A percentile compares a stretch with the other conserved stretches of the same genome.
Evolutionary conservation across 2,888 invertebrate genomes (phyloP).

Genomic region (Arge pagana): DNA sequence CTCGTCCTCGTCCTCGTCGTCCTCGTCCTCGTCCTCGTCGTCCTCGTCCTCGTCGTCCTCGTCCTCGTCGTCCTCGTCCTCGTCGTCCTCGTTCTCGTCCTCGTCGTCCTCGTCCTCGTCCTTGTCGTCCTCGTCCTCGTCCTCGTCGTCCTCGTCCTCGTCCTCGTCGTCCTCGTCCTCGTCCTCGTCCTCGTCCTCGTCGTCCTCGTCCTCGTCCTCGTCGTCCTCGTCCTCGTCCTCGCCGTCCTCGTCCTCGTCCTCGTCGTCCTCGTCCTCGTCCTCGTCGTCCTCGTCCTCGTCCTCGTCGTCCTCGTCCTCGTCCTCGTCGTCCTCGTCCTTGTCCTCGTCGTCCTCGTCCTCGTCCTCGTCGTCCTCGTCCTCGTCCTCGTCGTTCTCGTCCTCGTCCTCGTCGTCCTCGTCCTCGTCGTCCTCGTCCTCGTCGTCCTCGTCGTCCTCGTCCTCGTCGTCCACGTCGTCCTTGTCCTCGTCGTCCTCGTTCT

Average conservation of each 20-base stretch:
- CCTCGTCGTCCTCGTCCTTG: constrained; percentile 7
- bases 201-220: neutral
- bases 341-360: neutral
- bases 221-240: constrained; percentile 10
- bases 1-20: neutral
- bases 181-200: constrained; percentile 2
- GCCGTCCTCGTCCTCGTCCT: too few species aligned
- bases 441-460: neutral
- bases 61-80: neutral
- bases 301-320: constrained; percentile 1
- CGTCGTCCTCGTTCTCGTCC: too few species aligned
- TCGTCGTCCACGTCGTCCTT: neutral
- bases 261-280: constrained; percentile 1
- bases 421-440: neutral
- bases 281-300: constrained; percentile 11
- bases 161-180: neutral
- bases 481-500: too few species aligned
- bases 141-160: neutral
- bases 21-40: neutral
- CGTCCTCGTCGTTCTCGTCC: too few species aligned
- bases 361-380: neutral
- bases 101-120: too few species aligned
- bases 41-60: neutral
- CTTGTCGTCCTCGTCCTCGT: neutral
- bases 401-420: neutral